Evolutionary conservation across 2,797 vertebrate genomes (phyloP).

Genomic region (Numenius phaeopus): DNA sequence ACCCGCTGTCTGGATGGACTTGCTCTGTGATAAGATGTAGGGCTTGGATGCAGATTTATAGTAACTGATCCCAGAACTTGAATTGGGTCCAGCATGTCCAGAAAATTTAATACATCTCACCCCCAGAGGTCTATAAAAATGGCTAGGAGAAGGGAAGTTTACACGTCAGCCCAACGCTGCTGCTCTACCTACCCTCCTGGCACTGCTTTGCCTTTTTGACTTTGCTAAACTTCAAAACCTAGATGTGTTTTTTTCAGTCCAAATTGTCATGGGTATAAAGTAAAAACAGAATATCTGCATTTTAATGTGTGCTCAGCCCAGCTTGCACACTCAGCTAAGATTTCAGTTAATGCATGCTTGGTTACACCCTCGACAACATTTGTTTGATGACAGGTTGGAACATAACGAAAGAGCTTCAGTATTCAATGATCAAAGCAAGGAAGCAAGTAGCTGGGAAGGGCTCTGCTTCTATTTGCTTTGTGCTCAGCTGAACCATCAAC

Average conservation of each 20-base stretch:
- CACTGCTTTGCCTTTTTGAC: background rate
- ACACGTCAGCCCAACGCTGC: accelerated
- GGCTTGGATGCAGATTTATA: background rate
- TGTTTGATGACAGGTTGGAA: background rate
- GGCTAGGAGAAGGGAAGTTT: background rate
- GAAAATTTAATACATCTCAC: background rate
- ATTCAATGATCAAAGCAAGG: background rate
- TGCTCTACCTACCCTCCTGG: background rate
- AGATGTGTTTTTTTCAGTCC: background rate
- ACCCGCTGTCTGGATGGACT: background rate
- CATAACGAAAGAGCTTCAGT: background rate
- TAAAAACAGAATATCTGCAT: background rate
- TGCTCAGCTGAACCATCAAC: background rate
- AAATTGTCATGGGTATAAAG: background rate
- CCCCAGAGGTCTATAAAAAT: background rate
- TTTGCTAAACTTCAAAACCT: background rate
- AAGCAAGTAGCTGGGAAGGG: background rate
- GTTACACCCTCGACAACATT: background rate
- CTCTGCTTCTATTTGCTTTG: background rate
- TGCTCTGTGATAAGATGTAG: background rate
- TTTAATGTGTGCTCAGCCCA: background rate
- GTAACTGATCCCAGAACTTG: background rate
- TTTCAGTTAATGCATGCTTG: background rate
- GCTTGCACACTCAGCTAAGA: background rate
- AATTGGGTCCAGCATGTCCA: background rate